A percentile compares a stretch with the other conserved stretches of the same genome.
phyloP scores from a whole-genome alignment of 2,113 vertebrate species.

The Mohoua ochrocephala region DNA sequence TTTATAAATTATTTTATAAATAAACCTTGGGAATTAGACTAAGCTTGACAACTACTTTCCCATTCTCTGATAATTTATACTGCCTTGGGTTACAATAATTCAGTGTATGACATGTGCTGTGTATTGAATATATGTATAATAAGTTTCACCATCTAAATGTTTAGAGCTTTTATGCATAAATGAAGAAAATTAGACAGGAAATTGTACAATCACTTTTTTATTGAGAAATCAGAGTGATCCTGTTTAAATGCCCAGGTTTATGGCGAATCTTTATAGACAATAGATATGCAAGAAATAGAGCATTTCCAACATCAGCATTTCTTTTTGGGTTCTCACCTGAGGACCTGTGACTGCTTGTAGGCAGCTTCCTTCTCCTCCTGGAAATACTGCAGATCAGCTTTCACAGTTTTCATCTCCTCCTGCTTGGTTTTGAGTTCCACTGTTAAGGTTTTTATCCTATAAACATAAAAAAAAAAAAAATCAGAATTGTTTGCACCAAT shows the following conservation, averaged over 20 bases:
- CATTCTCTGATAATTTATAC: not conserved
- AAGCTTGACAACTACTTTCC: not conserved
- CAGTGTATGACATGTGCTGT: not conserved
- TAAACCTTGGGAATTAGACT: not conserved
- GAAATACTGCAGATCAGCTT: conserved; percentile 55
- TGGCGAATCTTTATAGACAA: not conserved
- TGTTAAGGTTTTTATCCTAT: conserved; percentile 63
- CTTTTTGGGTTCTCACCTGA: conserved; percentile 71
- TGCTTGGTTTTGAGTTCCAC: conserved; percentile 72
- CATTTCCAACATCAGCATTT: not conserved
- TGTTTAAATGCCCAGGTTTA: not conserved
- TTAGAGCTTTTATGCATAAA: not conserved
- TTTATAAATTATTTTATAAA: not conserved
- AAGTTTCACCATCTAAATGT: not conserved
- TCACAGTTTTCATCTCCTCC: conserved; percentile 58
- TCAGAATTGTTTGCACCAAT: not conserved
- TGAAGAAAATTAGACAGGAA: not conserved
- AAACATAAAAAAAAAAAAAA: not conserved
- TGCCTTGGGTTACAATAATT: not conserved
- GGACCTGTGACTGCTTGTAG: conserved; percentile 52
- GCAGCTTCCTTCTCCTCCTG: conserved; percentile 69
- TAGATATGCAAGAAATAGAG: fast-evolving
- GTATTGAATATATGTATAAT: not conserved
- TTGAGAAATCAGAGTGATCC: not conserved
- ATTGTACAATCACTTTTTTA: not conserved